These are phyloP conservation scores for Tokudaia muenninki DNA, from an alignment of 2,797 vertebrate genomes.

Conservation along the genomic window DNA sequence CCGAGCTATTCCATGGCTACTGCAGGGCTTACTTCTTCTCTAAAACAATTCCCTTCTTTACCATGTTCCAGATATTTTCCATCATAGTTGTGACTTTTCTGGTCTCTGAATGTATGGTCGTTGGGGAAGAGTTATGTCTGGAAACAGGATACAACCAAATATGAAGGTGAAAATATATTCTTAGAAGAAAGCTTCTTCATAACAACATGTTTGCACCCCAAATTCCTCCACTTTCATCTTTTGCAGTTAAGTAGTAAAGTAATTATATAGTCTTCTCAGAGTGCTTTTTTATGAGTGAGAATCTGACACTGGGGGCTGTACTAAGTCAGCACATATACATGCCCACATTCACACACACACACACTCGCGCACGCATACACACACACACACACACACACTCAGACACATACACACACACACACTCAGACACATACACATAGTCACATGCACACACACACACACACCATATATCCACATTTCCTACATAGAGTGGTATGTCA, in stretches of 20 bases:
- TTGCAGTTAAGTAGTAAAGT: background rate
- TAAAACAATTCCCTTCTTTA: background rate
- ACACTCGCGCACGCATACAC: background rate
- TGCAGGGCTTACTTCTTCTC: background rate
- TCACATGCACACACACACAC: background rate
- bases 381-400: background rate
- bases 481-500: background rate
- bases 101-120: background rate
- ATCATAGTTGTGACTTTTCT: background rate
- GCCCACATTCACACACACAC: background rate
- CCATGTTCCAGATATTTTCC: background rate
- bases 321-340: background rate
- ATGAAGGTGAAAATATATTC: background rate
- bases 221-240: background rate
- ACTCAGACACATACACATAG: background rate
- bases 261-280: background rate
- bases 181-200: background rate
- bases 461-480: background rate
- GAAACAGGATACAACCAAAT: background rate
- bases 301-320: rapidly evolving
- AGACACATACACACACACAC: background rate
- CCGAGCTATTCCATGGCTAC: conserved; percentile 25
- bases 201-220: background rate
- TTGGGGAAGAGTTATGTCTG: background rate
- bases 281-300: background rate